Percentiles rank a stretch among this genome's conserved stretches.
Conservation (phyloP, 2,113 vertebrate genomes). For the Sinocyclocheilus rhinocerous region DNA sequence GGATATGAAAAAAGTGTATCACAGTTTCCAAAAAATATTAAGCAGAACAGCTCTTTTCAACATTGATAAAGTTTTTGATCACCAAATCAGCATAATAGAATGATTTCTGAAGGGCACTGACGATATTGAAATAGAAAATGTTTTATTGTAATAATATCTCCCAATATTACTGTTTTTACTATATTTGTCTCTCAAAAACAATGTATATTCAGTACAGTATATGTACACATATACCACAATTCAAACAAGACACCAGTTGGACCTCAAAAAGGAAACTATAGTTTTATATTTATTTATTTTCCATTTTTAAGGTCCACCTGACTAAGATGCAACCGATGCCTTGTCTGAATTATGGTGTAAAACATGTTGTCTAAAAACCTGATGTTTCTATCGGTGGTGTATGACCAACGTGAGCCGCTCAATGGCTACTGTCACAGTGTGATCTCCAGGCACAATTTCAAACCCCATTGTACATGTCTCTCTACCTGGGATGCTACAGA, state of each 20-base stretch:
- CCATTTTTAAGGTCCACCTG: neutral
- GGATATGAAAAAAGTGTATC: no score
- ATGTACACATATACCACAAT: no score
- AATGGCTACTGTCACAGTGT: conserved; percentile 26
- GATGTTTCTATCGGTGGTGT: conserved; percentile 12
- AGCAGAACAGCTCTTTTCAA: no score
- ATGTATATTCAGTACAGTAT: no score
- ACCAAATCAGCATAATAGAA: no score
- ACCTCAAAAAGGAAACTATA: neutral
- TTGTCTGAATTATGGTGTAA: conserved; percentile 2
- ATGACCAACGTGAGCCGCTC: conserved; percentile 17
- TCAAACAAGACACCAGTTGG: neutral
- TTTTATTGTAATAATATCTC: no score
- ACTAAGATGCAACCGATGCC: neutral
- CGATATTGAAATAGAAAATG: neutral
- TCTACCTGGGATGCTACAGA: conserved; percentile 27
- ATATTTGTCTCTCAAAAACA: no score
- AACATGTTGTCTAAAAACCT: neutral
- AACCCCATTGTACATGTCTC: conserved; percentile 23
- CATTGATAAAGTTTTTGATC: no score
- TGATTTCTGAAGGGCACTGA: neutral
- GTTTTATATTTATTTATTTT: neutral
- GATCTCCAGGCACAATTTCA: conserved; percentile 36
- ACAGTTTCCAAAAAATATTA: no score
- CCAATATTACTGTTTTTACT: no score